These are phyloP conservation scores for Mellivora capensis DNA, from an alignment of 2,113 vertebrate species.

Conservation along the genomic window DNA sequence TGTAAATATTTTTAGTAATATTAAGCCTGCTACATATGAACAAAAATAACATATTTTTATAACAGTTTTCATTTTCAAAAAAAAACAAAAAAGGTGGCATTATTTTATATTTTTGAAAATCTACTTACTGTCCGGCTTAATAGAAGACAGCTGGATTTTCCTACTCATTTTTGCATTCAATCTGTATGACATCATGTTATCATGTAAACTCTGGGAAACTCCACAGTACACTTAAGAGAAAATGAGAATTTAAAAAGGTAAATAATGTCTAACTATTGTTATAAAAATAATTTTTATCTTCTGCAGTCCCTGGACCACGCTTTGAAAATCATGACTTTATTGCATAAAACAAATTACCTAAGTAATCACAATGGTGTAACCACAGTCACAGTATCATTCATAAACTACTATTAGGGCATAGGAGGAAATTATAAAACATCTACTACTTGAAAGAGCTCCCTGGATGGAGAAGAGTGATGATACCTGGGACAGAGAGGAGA, in stretches of 20 bases:
- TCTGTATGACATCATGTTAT: background rate
- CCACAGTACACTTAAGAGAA: background rate
- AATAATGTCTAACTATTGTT: background rate
- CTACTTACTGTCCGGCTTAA: background rate
- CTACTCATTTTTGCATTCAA: background rate
- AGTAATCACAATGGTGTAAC: background rate
- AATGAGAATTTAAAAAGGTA: background rate
- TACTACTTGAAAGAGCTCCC: background rate
- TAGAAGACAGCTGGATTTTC: background rate
- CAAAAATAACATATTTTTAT: background rate
- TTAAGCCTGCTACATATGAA: background rate
- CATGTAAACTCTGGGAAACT: background rate
- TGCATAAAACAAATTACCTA: background rate
- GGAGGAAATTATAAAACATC: background rate
- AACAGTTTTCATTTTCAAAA: background rate
- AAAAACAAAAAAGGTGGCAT: background rate
- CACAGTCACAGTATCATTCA: background rate
- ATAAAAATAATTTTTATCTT: background rate
- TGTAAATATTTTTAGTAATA: slow-evolving; percentile 1
- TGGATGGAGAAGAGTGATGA: background rate
- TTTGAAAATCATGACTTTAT: background rate
- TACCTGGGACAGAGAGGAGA: background rate
- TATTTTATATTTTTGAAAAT: background rate
- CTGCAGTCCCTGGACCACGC: background rate
- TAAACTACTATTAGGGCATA: background rate